These are phyloP conservation scores for Heteronetta atricapilla DNA, from an alignment of 2,113 vertebrate genomes.

Conservation along the genomic window DNA sequence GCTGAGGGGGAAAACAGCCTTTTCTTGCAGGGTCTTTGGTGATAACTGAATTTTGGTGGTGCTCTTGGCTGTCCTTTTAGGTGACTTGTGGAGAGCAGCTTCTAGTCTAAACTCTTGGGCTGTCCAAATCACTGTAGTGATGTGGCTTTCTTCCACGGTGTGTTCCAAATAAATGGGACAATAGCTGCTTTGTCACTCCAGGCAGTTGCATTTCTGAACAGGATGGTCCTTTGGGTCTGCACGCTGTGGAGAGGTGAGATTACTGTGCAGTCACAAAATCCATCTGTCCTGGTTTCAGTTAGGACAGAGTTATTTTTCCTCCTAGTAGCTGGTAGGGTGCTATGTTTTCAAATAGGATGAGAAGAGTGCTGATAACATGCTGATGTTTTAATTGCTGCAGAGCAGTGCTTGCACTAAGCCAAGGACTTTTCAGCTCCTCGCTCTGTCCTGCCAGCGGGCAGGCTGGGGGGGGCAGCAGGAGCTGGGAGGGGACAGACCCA, in stretches of 20 bases:
- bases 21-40: not conserved
- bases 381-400: too few relatives aligned
- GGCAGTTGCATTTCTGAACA: not conserved
- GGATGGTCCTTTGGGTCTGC: not conserved
- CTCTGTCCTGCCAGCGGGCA: too few relatives aligned
- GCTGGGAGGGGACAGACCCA: too few relatives aligned
- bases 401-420: too few relatives aligned
- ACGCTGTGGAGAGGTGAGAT: not conserved
- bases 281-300: too few relatives aligned
- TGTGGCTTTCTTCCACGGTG: not conserved
- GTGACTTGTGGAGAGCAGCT: not conserved
- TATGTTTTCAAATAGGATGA: too few relatives aligned
- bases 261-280: accelerated
- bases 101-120: not conserved
- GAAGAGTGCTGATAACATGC: too few relatives aligned
- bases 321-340: too few relatives aligned
- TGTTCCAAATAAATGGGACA: not conserved
- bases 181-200: not conserved
- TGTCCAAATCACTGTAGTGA: too few relatives aligned
- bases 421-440: too few relatives aligned
- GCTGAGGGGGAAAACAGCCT: not conserved
- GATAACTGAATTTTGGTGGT: not conserved
- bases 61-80: not conserved
- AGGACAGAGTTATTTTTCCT: too few relatives aligned
- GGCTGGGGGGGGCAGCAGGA: too few relatives aligned